These are phyloP conservation scores for Nowickia ferox DNA, from an alignment of 2,888 invertebrate genomes.

Conservation along the genomic window DNA sequence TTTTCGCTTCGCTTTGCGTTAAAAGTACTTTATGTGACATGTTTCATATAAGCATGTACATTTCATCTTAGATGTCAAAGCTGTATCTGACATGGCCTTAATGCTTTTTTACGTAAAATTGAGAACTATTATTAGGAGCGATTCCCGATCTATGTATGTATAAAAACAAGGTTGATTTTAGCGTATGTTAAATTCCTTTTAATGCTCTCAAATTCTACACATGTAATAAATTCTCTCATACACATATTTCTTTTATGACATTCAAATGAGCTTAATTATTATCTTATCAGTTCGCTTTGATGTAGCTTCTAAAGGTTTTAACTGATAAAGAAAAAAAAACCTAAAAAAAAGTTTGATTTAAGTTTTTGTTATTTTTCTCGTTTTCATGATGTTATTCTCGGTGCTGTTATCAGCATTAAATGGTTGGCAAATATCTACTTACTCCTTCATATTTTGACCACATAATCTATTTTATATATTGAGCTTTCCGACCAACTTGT, in stretches of 20 bases:
- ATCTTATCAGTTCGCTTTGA: conserved; percentile 61
- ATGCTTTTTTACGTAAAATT: no score
- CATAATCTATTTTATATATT: conserved; percentile 36
- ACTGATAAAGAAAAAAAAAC: conserved; percentile 60
- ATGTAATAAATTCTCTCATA: not conserved
- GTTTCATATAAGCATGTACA: no score
- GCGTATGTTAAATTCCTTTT: conserved; percentile 13
- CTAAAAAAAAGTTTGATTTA: conserved; percentile 30
- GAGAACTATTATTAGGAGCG: not conserved
- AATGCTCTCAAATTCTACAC: not conserved
- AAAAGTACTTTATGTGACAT: no score
- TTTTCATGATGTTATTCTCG: conserved; percentile 23
- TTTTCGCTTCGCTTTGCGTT: no score
- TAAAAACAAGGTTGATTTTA: not conserved
- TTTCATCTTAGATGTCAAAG: no score
- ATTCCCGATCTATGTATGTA: not conserved
- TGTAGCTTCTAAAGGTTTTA: conserved; percentile 53
- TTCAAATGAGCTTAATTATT: conserved; percentile 62
- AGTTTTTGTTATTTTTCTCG: conserved; percentile 14
- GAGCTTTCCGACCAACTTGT: not conserved
- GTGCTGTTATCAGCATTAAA: conserved; percentile 15
- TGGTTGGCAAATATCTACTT: conserved; percentile 16
- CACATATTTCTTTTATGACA: conserved; percentile 31
- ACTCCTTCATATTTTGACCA: conserved; percentile 33
- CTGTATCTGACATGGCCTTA: no score